Base-by-base conservation (phyloP, 2,888 invertebrate genomes). In the Plusia festucae region DNA sequence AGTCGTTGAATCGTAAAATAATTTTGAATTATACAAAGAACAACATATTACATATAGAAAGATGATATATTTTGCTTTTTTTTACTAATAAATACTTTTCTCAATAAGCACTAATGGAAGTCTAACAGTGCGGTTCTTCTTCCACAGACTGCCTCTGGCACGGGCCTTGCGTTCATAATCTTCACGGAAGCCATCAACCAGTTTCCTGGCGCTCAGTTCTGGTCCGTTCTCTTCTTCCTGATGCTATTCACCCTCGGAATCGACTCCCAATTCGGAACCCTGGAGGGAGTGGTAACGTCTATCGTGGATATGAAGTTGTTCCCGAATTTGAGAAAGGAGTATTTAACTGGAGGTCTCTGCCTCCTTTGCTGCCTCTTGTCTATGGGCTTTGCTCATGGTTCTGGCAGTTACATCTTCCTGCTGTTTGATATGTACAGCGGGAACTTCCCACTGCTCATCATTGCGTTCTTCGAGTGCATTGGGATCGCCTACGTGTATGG, bases 111-210 rank as follows among this genome's bases (percentile, higher is more conserved):
- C n/a, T n/a, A n/a, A n/a, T n/a, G n/a, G n/a, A n/a, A n/a, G n/a
- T n/a, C n/a, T n/a, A n/a, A n/a, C n/a, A n/a, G n/a, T n/a, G n/a
- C n/a, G n/a, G n/a, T 57, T 60, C 53, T 34, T 61, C 34, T 46
- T 57, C 65, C 65, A 34, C 94, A 99, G 99, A 98, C 99, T 7
- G 99, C 99, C 0, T 98, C 99, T 2, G 99, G 99, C 24, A 99
- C 99, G 0, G 99, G 99, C 0, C 93, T 99, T 65, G 99, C 99
- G 0, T 99, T 99, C 91, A 99, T 99, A 73, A 99, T 99, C 80
- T 99, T 99, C 95, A 99, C 99, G 0, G 99, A 99, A 92, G 99
- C 99, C 8, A 99, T 99, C 87, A 98, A 99, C 93, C 99, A 99
- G 93, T 99, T 99, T 91, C 99, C 99, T 0, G 98, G 98, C 0